A percentile compares a stretch with the other conserved stretches of the same genome.
Conservation (phyloP, 2,797 vertebrate genomes). For the Chrysocyon brachyurus region DNA sequence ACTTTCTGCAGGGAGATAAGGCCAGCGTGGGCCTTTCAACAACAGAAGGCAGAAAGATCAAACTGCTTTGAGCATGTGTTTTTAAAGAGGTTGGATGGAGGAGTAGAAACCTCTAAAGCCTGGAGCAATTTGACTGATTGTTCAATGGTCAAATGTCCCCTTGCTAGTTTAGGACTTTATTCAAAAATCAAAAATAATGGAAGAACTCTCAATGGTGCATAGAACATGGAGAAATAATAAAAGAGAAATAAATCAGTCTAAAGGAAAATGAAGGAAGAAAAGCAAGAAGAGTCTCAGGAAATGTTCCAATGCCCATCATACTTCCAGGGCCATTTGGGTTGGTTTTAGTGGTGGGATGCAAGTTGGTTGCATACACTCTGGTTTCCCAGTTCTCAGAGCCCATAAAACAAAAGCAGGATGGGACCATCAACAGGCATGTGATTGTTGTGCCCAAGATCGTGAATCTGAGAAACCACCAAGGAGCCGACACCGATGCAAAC, state of each 20-base stretch:
- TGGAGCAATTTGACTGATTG: no score
- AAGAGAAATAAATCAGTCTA: background rate
- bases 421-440: background rate
- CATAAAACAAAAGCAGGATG: background rate
- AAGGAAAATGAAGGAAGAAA: background rate
- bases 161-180: background rate
- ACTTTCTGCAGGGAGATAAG: background rate
- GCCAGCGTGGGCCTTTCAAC: background rate
- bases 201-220: background rate
- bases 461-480: no score
- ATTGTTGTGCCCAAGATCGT: no score
- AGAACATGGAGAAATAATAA: background rate
- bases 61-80: background rate
- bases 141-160: background rate
- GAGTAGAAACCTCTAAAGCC: background rate
- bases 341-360: background rate
- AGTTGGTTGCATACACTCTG: background rate
- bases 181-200: background rate
- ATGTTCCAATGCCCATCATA: background rate
- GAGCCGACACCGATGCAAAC: no score
- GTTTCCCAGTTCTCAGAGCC: background rate
- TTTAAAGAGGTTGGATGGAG: background rate
- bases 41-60: background rate
- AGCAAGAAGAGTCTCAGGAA: background rate
- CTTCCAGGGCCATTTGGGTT: background rate